Percentiles rank a stretch among this genome's conserved stretches.
Conservation (phyloP, 1,140 invertebrate species). For the Cyclina sinensis region DNA sequence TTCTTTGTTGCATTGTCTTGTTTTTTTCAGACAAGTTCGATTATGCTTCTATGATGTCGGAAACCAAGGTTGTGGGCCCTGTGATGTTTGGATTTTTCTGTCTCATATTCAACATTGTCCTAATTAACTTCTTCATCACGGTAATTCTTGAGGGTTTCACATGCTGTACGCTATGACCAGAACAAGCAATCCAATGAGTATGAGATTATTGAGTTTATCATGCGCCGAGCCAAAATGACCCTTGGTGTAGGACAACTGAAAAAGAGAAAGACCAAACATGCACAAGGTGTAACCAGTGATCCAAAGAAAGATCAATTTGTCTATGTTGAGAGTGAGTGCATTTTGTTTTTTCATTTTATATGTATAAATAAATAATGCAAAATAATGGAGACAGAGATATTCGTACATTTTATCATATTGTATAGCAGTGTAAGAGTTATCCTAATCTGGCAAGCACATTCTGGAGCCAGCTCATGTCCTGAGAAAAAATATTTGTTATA, state of each 20-base stretch:
- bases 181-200: slow-evolving; percentile 70
- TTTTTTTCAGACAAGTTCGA: slow-evolving; percentile 72
- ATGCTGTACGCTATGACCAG: slow-evolving; percentile 62
- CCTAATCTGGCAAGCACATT: no score
- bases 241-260: slow-evolving; percentile 64
- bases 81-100: slow-evolving; percentile 75
- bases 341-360: no score
- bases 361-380: no score
- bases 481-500: no score
- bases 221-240: slow-evolving; percentile 63
- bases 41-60: slow-evolving; percentile 68
- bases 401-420: no score
- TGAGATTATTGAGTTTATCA: slow-evolving; percentile 69
- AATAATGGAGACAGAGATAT: no score
- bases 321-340: slow-evolving; percentile 72
- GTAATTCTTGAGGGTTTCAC: slow-evolving; percentile 74
- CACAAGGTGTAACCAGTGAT: slow-evolving; percentile 43
- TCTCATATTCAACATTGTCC: slow-evolving; percentile 74
- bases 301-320: slow-evolving; percentile 52
- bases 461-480: no score
- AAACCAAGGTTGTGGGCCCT: slow-evolving; percentile 66
- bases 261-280: slow-evolving; percentile 15
- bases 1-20: not conserved
- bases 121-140: slow-evolving; percentile 78
- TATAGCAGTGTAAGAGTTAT: no score